A percentile compares a stretch with the other conserved stretches of the same genome.
These are phyloP conservation scores for Euphydryas editha DNA, from an alignment of 2,888 invertebrate genomes.

Conservation along the genomic window DNA sequence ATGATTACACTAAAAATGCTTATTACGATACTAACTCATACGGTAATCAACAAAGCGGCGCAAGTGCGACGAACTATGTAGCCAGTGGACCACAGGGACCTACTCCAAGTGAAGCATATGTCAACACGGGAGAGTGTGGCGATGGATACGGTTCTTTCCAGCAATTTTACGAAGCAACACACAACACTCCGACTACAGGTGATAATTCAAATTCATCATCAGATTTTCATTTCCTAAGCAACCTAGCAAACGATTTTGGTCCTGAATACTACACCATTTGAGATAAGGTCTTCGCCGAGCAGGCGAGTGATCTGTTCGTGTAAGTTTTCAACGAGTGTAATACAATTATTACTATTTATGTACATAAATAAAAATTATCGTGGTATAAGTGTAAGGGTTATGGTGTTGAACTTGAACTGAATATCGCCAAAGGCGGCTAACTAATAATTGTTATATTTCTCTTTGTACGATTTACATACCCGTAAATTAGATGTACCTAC, in stretches of 20 bases:
- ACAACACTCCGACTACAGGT: constrained; percentile 81
- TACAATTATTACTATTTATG: constrained; percentile 35
- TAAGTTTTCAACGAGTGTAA: constrained; percentile 51
- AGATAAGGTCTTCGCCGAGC: constrained; percentile 83
- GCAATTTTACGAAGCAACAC: constrained; percentile 86
- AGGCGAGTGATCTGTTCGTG: constrained; percentile 81
- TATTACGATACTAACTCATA: constrained; percentile 75
- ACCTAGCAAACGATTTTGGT: constrained; percentile 95
- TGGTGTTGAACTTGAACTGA: constrained; percentile 55
- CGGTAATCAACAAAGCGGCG: constrained; percentile 60
- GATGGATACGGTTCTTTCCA: constrained; percentile 88
- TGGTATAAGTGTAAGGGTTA: constrained; percentile 50
- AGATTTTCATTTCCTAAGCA: constrained; percentile 96
- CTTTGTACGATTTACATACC: constrained; percentile 57
- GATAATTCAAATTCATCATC: constrained; percentile 96
- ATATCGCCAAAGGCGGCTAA: constrained; percentile 65
- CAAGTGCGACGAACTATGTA: constrained; percentile 57
- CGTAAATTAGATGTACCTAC: constrained; percentile 52
- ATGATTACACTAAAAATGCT: constrained; percentile 79
- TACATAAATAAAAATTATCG: constrained; percentile 41
- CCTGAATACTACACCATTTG: constrained; percentile 93
- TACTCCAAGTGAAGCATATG: constrained; percentile 67
- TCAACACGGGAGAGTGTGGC: constrained; percentile 80
- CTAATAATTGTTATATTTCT: constrained; percentile 54
- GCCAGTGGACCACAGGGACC: constrained; percentile 45